phyloP scores from a whole-genome alignment of 1,140 invertebrate species.

The Agrilus planipennis region DNA sequence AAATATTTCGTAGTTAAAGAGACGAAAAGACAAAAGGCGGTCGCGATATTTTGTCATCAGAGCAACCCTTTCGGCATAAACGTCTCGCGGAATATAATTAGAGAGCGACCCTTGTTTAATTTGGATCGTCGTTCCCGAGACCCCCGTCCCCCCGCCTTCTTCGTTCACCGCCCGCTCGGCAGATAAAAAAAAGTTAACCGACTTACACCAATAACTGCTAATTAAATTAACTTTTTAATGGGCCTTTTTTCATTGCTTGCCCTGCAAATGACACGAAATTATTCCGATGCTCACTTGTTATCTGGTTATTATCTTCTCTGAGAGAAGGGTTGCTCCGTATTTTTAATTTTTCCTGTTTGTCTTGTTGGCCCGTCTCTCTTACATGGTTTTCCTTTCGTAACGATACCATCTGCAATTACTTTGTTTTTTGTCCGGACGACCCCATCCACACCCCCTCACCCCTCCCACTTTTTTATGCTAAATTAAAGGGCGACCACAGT shows the following conservation, averaged over 20 bases:
- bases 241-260: slow-evolving; percentile 15
- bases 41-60: slow-evolving; percentile 12
- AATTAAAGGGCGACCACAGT: too few species aligned
- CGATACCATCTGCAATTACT: too few species aligned
- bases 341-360: slow-evolving; percentile 17
- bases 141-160: too few species aligned
- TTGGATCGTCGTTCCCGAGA: slow-evolving; percentile 12
- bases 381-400: too few species aligned
- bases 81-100: slow-evolving; percentile 16
- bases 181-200: slow-evolving; percentile 17
- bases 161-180: slow-evolving; percentile 11
- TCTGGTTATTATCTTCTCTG: slow-evolving; percentile 20
- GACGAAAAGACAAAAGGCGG: background rate
- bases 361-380: slow-evolving; percentile 1
- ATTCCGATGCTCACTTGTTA: slow-evolving; percentile 18
- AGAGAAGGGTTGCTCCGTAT: slow-evolving; percentile 16
- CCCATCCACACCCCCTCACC: too few species aligned
- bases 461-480: too few species aligned
- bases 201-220: slow-evolving; percentile 19
- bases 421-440: too few species aligned
- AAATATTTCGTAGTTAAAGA: background rate
- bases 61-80: slow-evolving; percentile 15
- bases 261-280: slow-evolving; percentile 17
- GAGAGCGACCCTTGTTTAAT: slow-evolving; percentile 13
- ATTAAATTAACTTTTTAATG: slow-evolving; percentile 18